A percentile compares a stretch with the other conserved stretches of the same genome.
These are phyloP conservation scores for Chrysopilus asiliformis DNA, from an alignment of 2,888 invertebrate genomes.

Conservation along the genomic window DNA sequence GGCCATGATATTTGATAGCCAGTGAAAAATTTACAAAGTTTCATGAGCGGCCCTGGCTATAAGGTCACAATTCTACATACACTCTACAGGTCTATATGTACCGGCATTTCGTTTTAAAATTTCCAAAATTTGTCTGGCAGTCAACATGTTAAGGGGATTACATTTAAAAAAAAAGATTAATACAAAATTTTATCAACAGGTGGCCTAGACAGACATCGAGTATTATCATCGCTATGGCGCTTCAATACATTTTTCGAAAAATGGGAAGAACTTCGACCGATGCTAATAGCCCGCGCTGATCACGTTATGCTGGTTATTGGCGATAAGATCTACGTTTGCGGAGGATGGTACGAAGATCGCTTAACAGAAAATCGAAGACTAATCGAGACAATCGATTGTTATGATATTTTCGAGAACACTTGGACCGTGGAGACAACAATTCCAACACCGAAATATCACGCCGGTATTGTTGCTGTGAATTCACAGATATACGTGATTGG, in stretches of 20 bases:
- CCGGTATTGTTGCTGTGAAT: conserved; percentile 48
- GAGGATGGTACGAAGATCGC: conserved; percentile 48
- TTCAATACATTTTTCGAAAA: conserved; percentile 40
- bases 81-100: too few species aligned
- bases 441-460: conserved; percentile 53
- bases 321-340: conserved; percentile 47
- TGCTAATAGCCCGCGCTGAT: conserved; percentile 49
- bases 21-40: too few species aligned
- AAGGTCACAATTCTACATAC: too few species aligned
- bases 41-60: too few species aligned
- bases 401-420: conserved; percentile 41
- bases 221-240: conserved; percentile 38
- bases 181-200: conserved; percentile 20
- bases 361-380: conserved; percentile 40
- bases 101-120: too few species aligned
- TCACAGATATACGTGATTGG: conserved; percentile 53
- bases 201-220: conserved; percentile 32
- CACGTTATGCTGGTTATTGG: conserved; percentile 47
- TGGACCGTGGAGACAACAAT: conserved; percentile 49
- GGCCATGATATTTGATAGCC: too few species aligned
- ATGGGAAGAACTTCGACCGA: conserved; percentile 42
- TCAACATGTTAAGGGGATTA: too few species aligned
- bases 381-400: conserved; percentile 50
- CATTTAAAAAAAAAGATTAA: not conserved
- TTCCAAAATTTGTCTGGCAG: too few species aligned